Percentiles rank a stretch among this genome's conserved stretches.
These are phyloP conservation scores for Penaeus chinensis DNA, from an alignment of 1,140 invertebrate species.

Conservation along the genomic window DNA sequence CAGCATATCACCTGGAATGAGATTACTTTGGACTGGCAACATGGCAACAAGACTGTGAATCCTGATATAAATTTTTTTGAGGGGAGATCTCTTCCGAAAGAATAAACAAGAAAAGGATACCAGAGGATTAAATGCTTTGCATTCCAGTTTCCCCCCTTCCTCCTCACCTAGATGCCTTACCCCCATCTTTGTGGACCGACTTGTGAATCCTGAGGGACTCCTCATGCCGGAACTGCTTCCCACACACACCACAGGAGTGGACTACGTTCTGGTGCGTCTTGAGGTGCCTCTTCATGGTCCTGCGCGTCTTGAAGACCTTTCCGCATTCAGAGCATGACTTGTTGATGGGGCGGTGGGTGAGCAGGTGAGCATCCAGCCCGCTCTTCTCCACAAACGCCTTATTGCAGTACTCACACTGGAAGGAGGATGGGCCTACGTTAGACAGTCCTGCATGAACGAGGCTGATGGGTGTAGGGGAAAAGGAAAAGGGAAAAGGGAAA, in stretches of 20 bases:
- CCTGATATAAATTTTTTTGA: too few species aligned
- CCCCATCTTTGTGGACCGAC: slow-evolving; percentile 38
- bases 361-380: slow-evolving; percentile 36
- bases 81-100: too few species aligned
- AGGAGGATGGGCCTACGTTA: background rate
- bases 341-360: slow-evolving; percentile 47
- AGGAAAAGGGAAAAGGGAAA: too few species aligned
- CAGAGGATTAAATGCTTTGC: too few species aligned
- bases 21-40: too few species aligned
- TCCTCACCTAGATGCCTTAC: background rate
- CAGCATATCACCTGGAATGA: too few species aligned
- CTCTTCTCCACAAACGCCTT: slow-evolving; percentile 56
- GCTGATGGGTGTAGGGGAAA: too few species aligned
- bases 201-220: slow-evolving; percentile 52
- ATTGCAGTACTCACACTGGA: slow-evolving; percentile 36
- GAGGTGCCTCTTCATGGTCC: slow-evolving; percentile 51
- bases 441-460: too few species aligned
- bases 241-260: slow-evolving; percentile 24
- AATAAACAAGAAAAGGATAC: too few species aligned
- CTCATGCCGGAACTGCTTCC: slow-evolving; percentile 47
- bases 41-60: too few species aligned
- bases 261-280: slow-evolving; percentile 26
- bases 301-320: slow-evolving; percentile 46
- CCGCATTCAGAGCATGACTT: slow-evolving; percentile 34
- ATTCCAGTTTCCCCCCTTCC: too few species aligned